phyloP scores from a whole-genome alignment of 1,140 invertebrate species.

The Bombus breviceps region DNA sequence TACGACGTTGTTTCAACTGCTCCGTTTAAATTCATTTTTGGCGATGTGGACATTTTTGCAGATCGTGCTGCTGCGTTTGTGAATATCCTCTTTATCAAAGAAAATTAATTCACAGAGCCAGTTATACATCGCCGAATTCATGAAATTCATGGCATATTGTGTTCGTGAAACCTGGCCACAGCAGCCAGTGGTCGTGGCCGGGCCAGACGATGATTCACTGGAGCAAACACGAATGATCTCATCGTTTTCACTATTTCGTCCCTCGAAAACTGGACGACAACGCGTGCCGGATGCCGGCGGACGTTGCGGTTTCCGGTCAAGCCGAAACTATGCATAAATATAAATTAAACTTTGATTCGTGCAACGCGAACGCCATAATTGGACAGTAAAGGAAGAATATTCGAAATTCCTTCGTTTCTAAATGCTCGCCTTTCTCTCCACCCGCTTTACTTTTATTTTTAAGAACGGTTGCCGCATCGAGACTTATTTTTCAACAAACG shows the following conservation, averaged over 20 bases:
- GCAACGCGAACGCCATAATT: not conserved
- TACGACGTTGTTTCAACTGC: too few relatives aligned
- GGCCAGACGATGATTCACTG: slow-evolving; percentile 58
- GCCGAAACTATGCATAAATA: slow-evolving; percentile 54
- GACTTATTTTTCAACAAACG: not conserved
- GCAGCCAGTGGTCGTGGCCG: not conserved
- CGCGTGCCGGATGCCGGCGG: slow-evolving; percentile 31
- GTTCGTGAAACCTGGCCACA: not conserved
- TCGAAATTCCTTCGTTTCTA: slow-evolving; percentile 22
- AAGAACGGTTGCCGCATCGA: not conserved
- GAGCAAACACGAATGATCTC: slow-evolving; percentile 58
- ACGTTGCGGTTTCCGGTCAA: slow-evolving; percentile 43
- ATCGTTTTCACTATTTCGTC: slow-evolving; percentile 34
- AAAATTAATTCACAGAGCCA: not conserved
- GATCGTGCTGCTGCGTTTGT: too few relatives aligned
- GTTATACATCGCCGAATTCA: not conserved
- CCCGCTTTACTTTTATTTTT: slow-evolving; percentile 15
- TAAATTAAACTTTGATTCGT: slow-evolving; percentile 57
- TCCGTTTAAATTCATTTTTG: not conserved
- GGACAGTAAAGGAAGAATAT: not conserved
- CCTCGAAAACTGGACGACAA: slow-evolving; percentile 36
- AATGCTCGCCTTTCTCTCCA: not conserved
- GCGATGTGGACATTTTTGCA: not conserved
- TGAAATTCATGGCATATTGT: not conserved
- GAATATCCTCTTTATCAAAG: not conserved